Evolutionary conservation across 2,888 invertebrate species (phyloP), one percentile per base, ranked within the genome.

Genomic region (Heliconius charithonia): DNA sequence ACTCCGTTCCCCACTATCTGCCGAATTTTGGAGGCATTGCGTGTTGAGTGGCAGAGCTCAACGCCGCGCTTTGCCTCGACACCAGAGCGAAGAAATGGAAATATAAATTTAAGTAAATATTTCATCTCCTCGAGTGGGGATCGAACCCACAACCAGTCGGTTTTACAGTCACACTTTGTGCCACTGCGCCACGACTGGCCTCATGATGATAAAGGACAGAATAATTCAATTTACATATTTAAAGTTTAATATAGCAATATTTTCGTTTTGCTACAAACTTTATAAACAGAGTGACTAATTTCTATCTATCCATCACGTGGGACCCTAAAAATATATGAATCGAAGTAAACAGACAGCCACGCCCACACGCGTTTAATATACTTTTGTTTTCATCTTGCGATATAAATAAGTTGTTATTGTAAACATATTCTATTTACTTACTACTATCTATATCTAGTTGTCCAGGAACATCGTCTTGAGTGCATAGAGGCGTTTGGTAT

Each of bases 381-480:
- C n/a, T 59, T 70, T 59, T 59, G 25, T 72, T 72, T 25, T 37
- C 32, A 37, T 32, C 25, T 59, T 59, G 13, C 4, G 70, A 29
- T 71, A 71, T 65, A 71, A 77, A 77, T 77, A 77, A 32, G 25
- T 51, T 77, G 75, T 76, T 76, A 59, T 59, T 67, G 67, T 67
- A 25, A 59, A 37, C 37, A 19, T 19, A n/a, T 19, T 59, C 10
- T 69, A 65, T 71, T n/a, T 45, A 45, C 51, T 63, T 71, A 71
- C 13, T 67, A 16, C 29, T 25, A n/a, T 19, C 25, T 51, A 37
- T 41, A 22, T 51, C 2, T 16, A 63, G 59, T n/a, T 63, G n/a
- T 63, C 27, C 62, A 62, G 73, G 63, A 74, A 37, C 12, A 27
- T 41, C 27, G 27, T 27, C 32, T 59, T 56, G 22, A 32, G 9